Conservation (phyloP, 1,140 invertebrate species). For the Ceratoteleas bidentatus region DNA sequence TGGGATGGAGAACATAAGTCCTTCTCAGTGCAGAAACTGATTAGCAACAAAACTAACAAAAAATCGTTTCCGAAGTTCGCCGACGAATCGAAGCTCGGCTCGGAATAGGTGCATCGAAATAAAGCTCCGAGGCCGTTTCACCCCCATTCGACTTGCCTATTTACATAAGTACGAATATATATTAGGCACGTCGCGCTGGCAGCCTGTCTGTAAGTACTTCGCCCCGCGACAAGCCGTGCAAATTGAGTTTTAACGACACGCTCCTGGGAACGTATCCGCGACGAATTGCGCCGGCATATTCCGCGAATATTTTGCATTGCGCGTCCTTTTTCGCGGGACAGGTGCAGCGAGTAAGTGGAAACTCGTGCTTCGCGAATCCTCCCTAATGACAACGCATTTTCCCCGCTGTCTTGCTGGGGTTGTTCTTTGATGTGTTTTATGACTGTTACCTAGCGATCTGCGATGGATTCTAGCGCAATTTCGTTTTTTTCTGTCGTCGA, state of each 20-base stretch:
- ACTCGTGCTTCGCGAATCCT: constrained; percentile 33
- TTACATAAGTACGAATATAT: constrained; percentile 67
- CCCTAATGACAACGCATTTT: constrained; percentile 23
- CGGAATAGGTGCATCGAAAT: no score
- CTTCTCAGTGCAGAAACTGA: no score
- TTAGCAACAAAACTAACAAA: no score
- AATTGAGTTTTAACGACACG: constrained; percentile 67
- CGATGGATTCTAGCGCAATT: background rate
- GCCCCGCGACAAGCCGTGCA: constrained; percentile 63
- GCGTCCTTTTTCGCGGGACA: constrained; percentile 4
- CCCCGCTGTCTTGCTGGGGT: background rate
- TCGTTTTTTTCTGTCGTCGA: background rate
- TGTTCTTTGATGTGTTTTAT: background rate
- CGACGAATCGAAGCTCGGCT: no score
- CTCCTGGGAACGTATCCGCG: constrained; percentile 45
- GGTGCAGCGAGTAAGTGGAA: constrained; percentile 22
- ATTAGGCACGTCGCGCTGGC: constrained; percentile 58
- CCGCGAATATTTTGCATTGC: constrained; percentile 52
- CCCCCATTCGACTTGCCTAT: constrained; percentile 43
- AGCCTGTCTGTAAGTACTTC: constrained; percentile 63
- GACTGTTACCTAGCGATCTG: background rate
- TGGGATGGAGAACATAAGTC: no score
- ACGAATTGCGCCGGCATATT: constrained; percentile 49
- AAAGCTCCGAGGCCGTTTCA: constrained; percentile 51
- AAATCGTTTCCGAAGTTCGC: no score